Evolutionary conservation across 2,797 vertebrate species (phyloP).

Genomic region (Streptopelia turtur): DNA sequence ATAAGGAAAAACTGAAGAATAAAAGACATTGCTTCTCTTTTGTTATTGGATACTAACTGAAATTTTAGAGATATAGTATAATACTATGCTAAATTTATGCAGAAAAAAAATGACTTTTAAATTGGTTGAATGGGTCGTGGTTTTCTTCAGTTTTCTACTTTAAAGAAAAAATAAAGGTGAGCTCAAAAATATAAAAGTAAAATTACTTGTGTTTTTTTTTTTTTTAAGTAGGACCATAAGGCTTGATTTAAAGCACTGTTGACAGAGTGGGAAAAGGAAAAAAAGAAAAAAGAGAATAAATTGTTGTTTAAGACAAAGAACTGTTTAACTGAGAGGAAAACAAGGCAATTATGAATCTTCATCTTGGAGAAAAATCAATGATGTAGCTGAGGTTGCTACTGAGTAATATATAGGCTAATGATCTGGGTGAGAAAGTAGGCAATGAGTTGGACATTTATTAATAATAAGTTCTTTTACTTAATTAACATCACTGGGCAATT

Average conservation of each 20-base stretch:
- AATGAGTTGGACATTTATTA: slow-evolving; percentile 8
- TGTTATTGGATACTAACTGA: neutral
- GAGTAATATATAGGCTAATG: neutral
- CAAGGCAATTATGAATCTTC: neutral
- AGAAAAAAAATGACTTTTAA: neutral
- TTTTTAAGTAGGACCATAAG: neutral
- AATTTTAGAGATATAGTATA: neutral
- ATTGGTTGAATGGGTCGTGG: neutral
- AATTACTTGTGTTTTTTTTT: neutral
- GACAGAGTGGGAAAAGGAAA: neutral
- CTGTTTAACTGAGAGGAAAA: neutral
- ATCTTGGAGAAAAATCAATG: neutral
- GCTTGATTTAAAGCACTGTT: neutral
- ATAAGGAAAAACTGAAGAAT: neutral
- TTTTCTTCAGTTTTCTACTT: neutral
- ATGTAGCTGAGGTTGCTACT: neutral
- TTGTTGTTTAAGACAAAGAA: neutral
- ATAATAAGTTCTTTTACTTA: slow-evolving; percentile 12
- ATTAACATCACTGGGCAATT: neutral
- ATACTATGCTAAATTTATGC: neutral
- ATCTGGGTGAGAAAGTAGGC: neutral
- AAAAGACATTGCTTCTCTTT: neutral
- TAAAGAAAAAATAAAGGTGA: neutral
- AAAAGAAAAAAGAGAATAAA: neutral
- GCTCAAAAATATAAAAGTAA: neutral